phyloP scores from a whole-genome alignment of 2,888 invertebrate genomes.

The Altica lythri region DNA sequence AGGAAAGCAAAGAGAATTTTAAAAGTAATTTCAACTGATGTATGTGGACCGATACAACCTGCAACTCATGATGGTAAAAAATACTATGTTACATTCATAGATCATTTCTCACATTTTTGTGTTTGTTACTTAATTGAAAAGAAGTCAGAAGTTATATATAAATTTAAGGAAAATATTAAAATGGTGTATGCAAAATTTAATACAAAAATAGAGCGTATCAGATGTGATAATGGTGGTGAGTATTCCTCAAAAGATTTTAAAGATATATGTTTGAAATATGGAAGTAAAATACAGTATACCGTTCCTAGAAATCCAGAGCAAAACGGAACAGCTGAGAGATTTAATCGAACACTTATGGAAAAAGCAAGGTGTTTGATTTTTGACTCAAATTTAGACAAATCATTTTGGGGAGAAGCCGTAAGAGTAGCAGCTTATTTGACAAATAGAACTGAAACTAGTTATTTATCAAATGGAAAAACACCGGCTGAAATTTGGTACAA shows the following conservation, averaged over 20 bases:
- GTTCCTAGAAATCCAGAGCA: slow-evolving; percentile 7
- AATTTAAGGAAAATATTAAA: slow-evolving; percentile 21
- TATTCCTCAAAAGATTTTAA: slow-evolving; percentile 7
- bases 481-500: slow-evolving; percentile 46
- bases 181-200: slow-evolving; percentile 16
- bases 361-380: slow-evolving; percentile 13
- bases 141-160: slow-evolving; percentile 21
- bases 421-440: slow-evolving; percentile 39
- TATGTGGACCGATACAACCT: slow-evolving; percentile 26
- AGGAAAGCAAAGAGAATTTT: slow-evolving; percentile 23
- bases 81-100: slow-evolving; percentile 30
- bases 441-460: slow-evolving; percentile 34
- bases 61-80: slow-evolving; percentile 25
- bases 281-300: slow-evolving; percentile 8
- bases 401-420: slow-evolving; percentile 43
- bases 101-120: slow-evolving; percentile 27
- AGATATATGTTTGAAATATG: slow-evolving; percentile 1
- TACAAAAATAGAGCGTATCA: not conserved
- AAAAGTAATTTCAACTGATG: slow-evolving; percentile 26
- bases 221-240: slow-evolving; percentile 25
- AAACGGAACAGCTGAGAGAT: slow-evolving; percentile 10
- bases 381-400: slow-evolving; percentile 36
- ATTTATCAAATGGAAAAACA: slow-evolving; percentile 34
- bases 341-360: slow-evolving; percentile 10
- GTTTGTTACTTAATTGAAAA: slow-evolving; percentile 17